These are phyloP conservation scores for Drosophila lutescens DNA, from an alignment of 2,888 invertebrate genomes.

Conservation along the genomic window DNA sequence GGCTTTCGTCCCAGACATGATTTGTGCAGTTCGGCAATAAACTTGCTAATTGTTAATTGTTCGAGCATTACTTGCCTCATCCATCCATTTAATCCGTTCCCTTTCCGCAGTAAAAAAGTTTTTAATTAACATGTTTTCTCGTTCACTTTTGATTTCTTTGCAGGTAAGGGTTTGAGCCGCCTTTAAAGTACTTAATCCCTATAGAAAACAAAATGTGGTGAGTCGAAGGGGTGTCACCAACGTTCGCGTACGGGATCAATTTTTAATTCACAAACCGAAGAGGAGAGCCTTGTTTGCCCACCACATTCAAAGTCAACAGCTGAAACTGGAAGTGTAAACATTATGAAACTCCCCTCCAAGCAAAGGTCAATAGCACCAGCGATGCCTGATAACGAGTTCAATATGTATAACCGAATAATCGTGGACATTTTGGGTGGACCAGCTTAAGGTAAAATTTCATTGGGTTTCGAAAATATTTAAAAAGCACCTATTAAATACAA, in stretches of 20 bases:
- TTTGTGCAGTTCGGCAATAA: conserved; percentile 61
- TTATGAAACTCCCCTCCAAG: not conserved
- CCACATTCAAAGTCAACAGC: not conserved
- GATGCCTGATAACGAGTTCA: conserved; percentile 41
- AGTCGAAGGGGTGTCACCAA: not conserved
- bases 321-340: conserved; percentile 1
- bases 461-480: too few relatives aligned
- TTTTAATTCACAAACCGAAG: not conserved
- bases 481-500: too few relatives aligned
- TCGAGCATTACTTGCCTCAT: conserved; percentile 26
- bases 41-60: conserved; percentile 62
- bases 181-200: conserved; percentile 2
- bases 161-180: conserved; percentile 58
- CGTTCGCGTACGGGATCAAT: not conserved
- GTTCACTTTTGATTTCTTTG: conserved; percentile 55
- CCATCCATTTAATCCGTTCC: conserved; percentile 5
- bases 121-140: conserved; percentile 68
- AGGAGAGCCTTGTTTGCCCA: not conserved
- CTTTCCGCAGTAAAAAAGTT: conserved; percentile 23
- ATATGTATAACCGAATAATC: not conserved
- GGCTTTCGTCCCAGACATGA: conserved; percentile 54
- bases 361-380: conserved; percentile 61
- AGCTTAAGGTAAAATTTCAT: not conserved
- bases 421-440: not conserved
- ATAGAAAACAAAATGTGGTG: conserved; percentile 4